Base-by-base conservation (phyloP, 2,113 vertebrate genomes). In the Alethe diademata region DNA sequence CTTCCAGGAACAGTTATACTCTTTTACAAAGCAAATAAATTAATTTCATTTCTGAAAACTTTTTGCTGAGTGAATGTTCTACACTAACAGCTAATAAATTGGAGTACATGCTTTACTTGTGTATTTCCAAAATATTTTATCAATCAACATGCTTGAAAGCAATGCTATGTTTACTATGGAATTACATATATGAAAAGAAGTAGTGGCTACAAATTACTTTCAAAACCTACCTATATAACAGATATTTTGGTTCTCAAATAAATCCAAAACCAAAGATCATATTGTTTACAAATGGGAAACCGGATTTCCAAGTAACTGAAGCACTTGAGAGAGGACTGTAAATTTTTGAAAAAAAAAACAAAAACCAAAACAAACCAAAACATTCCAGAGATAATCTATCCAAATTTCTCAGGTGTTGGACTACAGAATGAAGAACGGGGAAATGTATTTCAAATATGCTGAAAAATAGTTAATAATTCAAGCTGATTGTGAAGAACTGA, bases 111-210 rank as follows among this genome's bases (percentile, higher is more conserved):
- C 6, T 78, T 85, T n/a, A 35, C 16, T 60, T 42, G 29, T 2
- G 1, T 51, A 71, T 19, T 78, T 78, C 17, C 26, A 62, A 74
- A n/a, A 53, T 19, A 70, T 31, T 17, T 2, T 60, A 74, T 35
- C 24, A 71, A 64, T 18, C 8, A 72, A 75, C 1, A 1, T 7
- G 9, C 10, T 69, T 90, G 19, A 93, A 86, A 65, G 13, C 16
- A 90, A 43, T 76, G 17, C 4, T 10, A 57, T 1, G 1, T 74
- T 47, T 43, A 42, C 38, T 31, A 56, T 0, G 0, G n/a, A 78
- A 67, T 48, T 9, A 69, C 43, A 60, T 11, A 6, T 13, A 64
- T 47, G 29, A 31, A 31, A 82, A 83, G 13, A 73, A n/a, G 28
- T 13, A 76, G 5, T 31, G 8, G 6, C 23, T 65, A 91, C 2